Base-by-base conservation (phyloP, 2,797 vertebrate genomes). In the Hippopotamyrus pictus region DNA sequence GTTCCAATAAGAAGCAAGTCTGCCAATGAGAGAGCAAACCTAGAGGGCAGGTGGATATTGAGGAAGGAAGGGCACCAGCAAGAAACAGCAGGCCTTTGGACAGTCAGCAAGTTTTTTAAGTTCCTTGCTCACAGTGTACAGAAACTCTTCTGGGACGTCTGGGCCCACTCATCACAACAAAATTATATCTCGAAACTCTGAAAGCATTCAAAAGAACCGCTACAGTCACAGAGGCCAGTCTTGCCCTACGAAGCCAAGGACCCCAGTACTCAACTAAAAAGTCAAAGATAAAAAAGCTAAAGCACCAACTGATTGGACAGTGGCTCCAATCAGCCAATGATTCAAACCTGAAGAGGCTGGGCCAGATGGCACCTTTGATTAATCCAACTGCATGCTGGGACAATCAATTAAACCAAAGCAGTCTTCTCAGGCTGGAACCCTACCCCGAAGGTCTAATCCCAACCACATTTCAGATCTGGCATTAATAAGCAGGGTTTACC, bases 1-100 rank as follows among this genome's bases (percentile, higher is more conserved):
- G 89, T 93, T 93, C 93, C 93, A 93, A 84, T 90, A 92, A 37
- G 91, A 91, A 25, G 93, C 92, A 46, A 93, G 90, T 87, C 92
- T 93, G 51, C 91, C 91, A 9, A 88, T 90, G 51, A 92, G 90
- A 51, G 90, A 91, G 14, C 92, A 93, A 19, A 93, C 92, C 92
- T 93, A 62, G 90, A 90, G 53, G 17, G 48, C 11, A 29, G 54
- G 48, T 37, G 76, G 76, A 37, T 14, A 37, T 44, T 41, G 87
- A 51, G 62, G 82, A 29, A 44, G 57, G 41, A 46, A 48, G 59
- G 44, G 48, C 44, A 25, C 14, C 46, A 65, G 2, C 88, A 19
- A 73, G 25, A 11, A 54, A 12, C 17, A 83, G 54, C 37, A 46
- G 76, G 44, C 3, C 76, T n/a, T 11, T 82, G 76, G 76, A 44